Percentiles rank a stretch among this genome's conserved stretches.
These are phyloP conservation scores for Apodemia mormo DNA, from an alignment of 2,888 invertebrate genomes.

Conservation along the genomic window DNA sequence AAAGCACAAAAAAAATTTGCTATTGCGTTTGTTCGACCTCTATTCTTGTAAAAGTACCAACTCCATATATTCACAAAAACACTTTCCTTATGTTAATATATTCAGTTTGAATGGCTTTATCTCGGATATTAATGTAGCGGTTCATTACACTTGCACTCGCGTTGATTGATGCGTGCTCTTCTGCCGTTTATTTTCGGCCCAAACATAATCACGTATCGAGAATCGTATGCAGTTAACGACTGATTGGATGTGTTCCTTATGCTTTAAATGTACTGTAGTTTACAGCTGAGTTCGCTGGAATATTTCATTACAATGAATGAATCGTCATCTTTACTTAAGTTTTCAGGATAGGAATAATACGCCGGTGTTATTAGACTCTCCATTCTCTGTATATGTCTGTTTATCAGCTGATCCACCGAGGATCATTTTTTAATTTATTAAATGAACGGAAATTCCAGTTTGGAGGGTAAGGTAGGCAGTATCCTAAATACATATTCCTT, in stretches of 20 bases:
- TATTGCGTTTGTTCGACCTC: too few relatives aligned
- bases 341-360: too few relatives aligned
- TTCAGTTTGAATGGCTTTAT: slow-evolving; percentile 1
- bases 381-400: too few relatives aligned
- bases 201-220: slow-evolving; percentile 16
- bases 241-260: slow-evolving; percentile 16
- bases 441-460: too few relatives aligned
- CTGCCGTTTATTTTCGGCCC: slow-evolving; percentile 15
- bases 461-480: too few relatives aligned
- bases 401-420: too few relatives aligned
- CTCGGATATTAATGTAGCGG: slow-evolving; percentile 12
- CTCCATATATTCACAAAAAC: too few relatives aligned
- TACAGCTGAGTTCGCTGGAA: background rate
- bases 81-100: background rate
- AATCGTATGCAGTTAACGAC: slow-evolving; percentile 19
- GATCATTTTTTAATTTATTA: too few relatives aligned
- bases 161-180: slow-evolving; percentile 19
- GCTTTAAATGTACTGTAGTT: slow-evolving; percentile 13
- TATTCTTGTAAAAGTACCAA: too few relatives aligned
- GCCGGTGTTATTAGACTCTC: too few relatives aligned
- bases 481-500: too few relatives aligned
- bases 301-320: background rate
- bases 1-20: too few relatives aligned
- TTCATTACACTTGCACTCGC: slow-evolving; percentile 19
- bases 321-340: background rate